A percentile compares a stretch with the other conserved stretches of the same genome.
Conservation (phyloP, 2,888 invertebrate species). For the Timandra comae region DNA sequence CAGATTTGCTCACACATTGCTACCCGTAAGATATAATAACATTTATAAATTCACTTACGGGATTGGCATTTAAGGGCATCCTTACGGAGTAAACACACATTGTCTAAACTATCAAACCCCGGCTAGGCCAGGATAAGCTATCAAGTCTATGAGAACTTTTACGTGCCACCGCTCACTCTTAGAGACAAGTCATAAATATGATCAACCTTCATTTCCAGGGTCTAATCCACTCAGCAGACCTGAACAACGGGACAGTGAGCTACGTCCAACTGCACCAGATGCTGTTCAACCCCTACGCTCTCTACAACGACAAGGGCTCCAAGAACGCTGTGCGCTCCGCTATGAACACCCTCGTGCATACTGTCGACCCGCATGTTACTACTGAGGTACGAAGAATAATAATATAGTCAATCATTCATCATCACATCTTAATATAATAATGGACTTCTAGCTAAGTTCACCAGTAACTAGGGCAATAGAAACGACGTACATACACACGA, state of each 20-base stretch:
- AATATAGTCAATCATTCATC: too few relatives aligned
- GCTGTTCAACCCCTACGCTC: slow-evolving; percentile 86
- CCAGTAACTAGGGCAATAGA: too few relatives aligned
- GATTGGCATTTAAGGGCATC: too few relatives aligned
- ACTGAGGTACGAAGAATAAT: slow-evolving; percentile 65
- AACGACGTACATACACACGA: too few relatives aligned
- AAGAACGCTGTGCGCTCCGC: slow-evolving; percentile 81
- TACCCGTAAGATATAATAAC: slow-evolving; percentile 81
- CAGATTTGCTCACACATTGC: slow-evolving; percentile 91
- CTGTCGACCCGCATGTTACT: slow-evolving; percentile 79
- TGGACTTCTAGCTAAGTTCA: too few relatives aligned
- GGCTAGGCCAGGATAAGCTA: too few relatives aligned
- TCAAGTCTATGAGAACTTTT: too few relatives aligned
- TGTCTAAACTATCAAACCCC: neutral
- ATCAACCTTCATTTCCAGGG: too few relatives aligned
- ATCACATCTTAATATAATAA: too few relatives aligned
- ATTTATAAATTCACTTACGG: too few relatives aligned
- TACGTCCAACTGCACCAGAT: slow-evolving; percentile 86
- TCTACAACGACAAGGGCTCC: slow-evolving; percentile 79
- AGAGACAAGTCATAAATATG: too few relatives aligned
- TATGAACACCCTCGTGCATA: slow-evolving; percentile 79
- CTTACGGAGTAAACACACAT: neutral
- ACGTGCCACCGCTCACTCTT: too few relatives aligned
- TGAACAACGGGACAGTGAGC: slow-evolving; percentile 71
- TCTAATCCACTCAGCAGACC: slow-evolving; percentile 81